Evolutionary conservation across 1,140 invertebrate species (phyloP).

Genomic region (Drosophila punjabiensis): DNA sequence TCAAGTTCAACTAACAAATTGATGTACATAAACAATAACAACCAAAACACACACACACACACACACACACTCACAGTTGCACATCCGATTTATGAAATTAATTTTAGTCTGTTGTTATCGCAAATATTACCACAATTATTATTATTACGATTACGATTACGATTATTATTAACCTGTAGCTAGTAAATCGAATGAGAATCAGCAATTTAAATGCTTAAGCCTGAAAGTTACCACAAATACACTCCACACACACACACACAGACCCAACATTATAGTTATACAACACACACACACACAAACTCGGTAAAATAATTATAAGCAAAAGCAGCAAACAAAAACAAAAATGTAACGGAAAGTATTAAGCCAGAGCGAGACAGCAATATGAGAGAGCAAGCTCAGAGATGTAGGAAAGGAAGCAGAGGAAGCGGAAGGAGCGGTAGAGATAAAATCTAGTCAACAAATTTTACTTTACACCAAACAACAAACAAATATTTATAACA

Average conservation of each 20-base stretch:
- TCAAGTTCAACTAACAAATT: constrained; percentile 50
- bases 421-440: constrained; percentile 39
- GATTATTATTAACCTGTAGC: constrained; percentile 61
- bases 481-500: constrained; percentile 54
- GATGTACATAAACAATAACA: constrained; percentile 35
- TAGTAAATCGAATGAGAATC: constrained; percentile 59
- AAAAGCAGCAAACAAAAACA: constrained; percentile 42
- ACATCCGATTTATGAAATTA: constrained; percentile 30
- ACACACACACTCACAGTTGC: constrained; percentile 14
- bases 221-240: constrained; percentile 29
- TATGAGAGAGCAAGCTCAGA: constrained; percentile 16
- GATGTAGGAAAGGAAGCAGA: constrained; percentile 4
- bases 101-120: constrained; percentile 59
- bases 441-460: constrained; percentile 70
- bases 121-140: constrained; percentile 56
- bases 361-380: constrained; percentile 43
- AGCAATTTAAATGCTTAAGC: constrained; percentile 38
- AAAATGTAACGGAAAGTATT: constrained; percentile 72
- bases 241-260: constrained; percentile 5
- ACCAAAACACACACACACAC: neutral
- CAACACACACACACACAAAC: constrained; percentile 6
- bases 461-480: constrained; percentile 73
- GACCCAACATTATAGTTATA: neutral
- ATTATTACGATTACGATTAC: constrained; percentile 45
- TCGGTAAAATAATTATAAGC: constrained; percentile 9